phyloP scores from a whole-genome alignment of 30 jellyfish, hydroid and myxozoan species.

The Cassiopea xamachana region DNA sequence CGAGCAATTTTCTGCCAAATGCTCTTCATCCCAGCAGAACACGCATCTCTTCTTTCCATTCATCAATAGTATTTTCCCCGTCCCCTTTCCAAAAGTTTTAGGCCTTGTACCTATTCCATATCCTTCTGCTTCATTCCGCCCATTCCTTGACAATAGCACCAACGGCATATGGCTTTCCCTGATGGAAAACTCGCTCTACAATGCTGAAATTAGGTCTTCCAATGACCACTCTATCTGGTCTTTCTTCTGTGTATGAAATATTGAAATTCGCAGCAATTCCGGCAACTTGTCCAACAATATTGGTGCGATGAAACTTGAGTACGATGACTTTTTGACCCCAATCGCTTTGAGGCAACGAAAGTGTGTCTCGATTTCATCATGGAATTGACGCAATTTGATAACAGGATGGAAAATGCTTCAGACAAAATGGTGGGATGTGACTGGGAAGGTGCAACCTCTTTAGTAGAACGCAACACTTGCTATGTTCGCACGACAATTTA shows the following conservation, averaged over 20 bases:
- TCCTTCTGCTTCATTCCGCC: too few species aligned
- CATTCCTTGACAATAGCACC: not conserved
- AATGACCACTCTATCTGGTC: slow-evolving; percentile 16
- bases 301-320: slow-evolving; percentile 12
- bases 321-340: not conserved
- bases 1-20: not conserved
- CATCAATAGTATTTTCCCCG: too few species aligned
- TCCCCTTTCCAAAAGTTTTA: too few species aligned
- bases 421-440: too few species aligned
- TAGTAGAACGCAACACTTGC: too few species aligned
- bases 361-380: slow-evolving; percentile 3
- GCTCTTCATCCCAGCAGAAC: not conserved
- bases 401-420: not conserved
- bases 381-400: not conserved
- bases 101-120: too few species aligned
- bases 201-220: not conserved
- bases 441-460: too few species aligned
- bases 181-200: not conserved
- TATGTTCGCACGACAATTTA: too few species aligned
- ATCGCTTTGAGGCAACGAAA: slow-evolving; percentile 10
- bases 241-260: not conserved
- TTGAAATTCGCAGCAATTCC: not conserved
- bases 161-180: slow-evolving; percentile 16
- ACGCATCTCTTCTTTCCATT: not conserved
- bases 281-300: slow-evolving; percentile 23